A percentile compares a stretch with the other conserved stretches of the same genome.
phyloP scores from a whole-genome alignment of 1,140 invertebrate genomes.

The Augochlora pura region DNA sequence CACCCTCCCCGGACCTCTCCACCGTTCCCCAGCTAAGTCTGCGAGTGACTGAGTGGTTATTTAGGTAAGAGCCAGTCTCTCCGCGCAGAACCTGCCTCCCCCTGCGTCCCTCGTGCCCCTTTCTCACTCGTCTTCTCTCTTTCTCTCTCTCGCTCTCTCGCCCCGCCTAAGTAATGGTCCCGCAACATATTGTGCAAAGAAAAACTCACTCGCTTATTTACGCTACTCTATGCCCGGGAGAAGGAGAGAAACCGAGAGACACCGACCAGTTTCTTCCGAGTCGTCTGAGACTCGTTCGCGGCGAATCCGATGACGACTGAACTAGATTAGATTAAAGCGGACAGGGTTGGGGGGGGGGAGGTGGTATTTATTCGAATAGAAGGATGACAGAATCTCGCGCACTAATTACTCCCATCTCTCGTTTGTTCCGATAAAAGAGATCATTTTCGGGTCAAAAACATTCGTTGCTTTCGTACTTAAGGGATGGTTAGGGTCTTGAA shows the following conservation, averaged over 20 bases:
- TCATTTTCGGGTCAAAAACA: no score
- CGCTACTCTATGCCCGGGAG: constrained; percentile 29
- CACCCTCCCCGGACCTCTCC: constrained; percentile 24
- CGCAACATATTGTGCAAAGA: constrained; percentile 76
- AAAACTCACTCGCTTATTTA: constrained; percentile 73
- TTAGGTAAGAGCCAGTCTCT: constrained; percentile 80
- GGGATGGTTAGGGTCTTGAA: no score
- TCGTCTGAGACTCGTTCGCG: not conserved
- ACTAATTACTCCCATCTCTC: no score
- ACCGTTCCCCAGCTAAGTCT: constrained; percentile 69
- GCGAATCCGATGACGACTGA: not conserved
- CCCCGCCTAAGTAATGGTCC: constrained; percentile 73
- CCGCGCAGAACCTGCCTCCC: constrained; percentile 65
- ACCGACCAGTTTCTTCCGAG: not conserved
- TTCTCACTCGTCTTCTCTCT: no score
- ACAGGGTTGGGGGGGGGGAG: no score
- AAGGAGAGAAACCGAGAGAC: not conserved
- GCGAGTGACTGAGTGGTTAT: constrained; percentile 81
- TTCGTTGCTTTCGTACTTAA: no score
- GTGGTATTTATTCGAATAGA: no score
- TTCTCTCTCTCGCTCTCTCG: not conserved
- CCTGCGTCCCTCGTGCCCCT: no score
- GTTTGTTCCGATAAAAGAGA: no score
- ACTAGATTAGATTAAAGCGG: not conserved
- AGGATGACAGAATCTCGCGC: not conserved